phyloP scores from a whole-genome alignment of 2,888 invertebrate genomes.

The Macroteleia sp. region DNA sequence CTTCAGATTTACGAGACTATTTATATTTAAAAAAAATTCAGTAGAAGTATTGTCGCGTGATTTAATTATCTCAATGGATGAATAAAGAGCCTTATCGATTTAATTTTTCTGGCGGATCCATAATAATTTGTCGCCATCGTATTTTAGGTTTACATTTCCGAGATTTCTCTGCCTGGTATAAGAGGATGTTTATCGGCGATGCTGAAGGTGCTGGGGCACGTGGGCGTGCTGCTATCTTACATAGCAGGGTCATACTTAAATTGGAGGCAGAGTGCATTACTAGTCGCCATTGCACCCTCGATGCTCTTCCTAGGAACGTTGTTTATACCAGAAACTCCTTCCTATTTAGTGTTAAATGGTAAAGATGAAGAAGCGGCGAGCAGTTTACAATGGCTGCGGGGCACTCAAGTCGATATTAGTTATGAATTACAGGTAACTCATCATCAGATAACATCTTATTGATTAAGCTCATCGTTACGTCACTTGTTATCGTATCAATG shows the following conservation, averaged over 20 bases:
- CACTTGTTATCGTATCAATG: constrained; percentile 4
- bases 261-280: constrained; percentile 93
- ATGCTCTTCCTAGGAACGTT: constrained; percentile 90
- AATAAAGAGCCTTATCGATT: constrained; percentile 16
- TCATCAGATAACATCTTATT: constrained; percentile 56
- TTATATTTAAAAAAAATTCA: too few species aligned
- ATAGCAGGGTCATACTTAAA: constrained; percentile 92
- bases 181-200: constrained; percentile 94
- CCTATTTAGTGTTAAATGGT: constrained; percentile 91
- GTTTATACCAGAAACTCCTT: constrained; percentile 95
- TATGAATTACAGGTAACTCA: constrained; percentile 86
- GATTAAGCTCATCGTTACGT: constrained; percentile 12
- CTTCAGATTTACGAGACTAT: too few species aligned
- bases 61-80: not conserved
- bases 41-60: too few species aligned
- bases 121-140: constrained; percentile 21
- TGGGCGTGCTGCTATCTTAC: constrained; percentile 93
- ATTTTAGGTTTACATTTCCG: constrained; percentile 93
- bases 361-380: constrained; percentile 89
- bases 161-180: constrained; percentile 94
- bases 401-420: constrained; percentile 91
- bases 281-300: constrained; percentile 91
- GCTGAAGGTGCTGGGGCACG: constrained; percentile 93
- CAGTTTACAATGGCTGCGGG: constrained; percentile 92
- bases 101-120: not conserved